Evolutionary conservation across 92 coral and sea anemone genomes (phyloP).

Genomic region (Isaurus tuberculatus): DNA sequence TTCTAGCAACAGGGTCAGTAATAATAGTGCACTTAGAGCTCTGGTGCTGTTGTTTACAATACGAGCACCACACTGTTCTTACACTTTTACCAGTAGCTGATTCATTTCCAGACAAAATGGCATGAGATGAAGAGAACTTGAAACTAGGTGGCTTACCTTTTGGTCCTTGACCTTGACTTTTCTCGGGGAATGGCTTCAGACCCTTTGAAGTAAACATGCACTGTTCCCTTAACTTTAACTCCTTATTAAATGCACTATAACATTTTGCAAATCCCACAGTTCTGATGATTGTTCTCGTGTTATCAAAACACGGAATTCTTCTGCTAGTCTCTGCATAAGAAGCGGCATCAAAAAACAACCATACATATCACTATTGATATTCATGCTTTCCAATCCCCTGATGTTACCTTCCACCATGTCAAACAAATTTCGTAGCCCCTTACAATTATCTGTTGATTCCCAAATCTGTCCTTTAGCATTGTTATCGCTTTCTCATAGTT

Average conservation of each 20-base stretch:
- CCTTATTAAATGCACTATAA: neutral
- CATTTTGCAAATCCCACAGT: conserved; percentile 1
- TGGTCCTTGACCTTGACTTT: neutral
- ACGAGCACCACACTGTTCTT: neutral
- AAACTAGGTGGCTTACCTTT: neutral
- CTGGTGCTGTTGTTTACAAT: conserved; percentile 3
- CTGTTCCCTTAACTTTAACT: conserved; percentile 3
- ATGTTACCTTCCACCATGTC: neutral
- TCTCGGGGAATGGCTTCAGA: neutral
- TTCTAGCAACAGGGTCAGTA: neutral
- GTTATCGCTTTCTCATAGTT: neutral
- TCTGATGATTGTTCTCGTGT: conserved; percentile 1
- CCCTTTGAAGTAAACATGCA: neutral
- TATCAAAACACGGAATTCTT: conserved; percentile 3
- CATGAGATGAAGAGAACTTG: neutral
- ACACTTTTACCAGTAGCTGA: neutral
- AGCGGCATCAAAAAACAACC: neutral
- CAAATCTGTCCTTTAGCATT: conserved; percentile 6
- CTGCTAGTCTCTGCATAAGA: conserved; percentile 1
- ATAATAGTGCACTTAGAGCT: neutral
- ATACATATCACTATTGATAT: neutral
- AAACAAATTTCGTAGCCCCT: neutral
- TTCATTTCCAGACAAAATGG: neutral
- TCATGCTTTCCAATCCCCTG: neutral
- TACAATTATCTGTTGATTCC: neutral